Evolutionary conservation across 2,113 vertebrate genomes (phyloP).

Genomic region (Prionailurus bengalensis): DNA sequence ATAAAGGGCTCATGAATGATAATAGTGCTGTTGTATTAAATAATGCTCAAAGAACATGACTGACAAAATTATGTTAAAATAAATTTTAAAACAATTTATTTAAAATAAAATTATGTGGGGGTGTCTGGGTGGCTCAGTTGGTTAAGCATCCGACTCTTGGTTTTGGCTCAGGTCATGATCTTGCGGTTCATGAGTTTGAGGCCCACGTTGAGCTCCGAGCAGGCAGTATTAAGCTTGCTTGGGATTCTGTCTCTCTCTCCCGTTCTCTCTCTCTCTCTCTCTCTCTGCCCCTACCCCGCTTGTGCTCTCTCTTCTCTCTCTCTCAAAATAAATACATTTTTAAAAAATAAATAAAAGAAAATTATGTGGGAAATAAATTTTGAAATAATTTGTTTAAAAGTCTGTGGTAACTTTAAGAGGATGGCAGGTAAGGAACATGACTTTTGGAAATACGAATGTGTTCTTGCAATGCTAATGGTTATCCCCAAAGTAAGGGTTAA

Average conservation of each 20-base stretch:
- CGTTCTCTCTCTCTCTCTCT: too few relatives aligned
- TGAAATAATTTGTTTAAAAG: conserved; percentile 5
- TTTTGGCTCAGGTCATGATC: too few relatives aligned
- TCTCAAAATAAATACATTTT: too few relatives aligned
- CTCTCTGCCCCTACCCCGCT: too few relatives aligned
- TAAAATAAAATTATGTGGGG: background rate
- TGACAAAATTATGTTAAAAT: background rate
- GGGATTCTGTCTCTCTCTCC: too few relatives aligned
- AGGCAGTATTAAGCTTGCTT: too few relatives aligned
- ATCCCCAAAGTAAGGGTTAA: background rate
- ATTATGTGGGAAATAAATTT: background rate
- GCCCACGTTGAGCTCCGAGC: too few relatives aligned
- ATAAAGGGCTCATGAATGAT: background rate
- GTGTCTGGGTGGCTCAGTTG: too few relatives aligned
- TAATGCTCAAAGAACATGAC: conserved; percentile 36
- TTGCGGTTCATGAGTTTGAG: too few relatives aligned
- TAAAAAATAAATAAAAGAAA: conserved; percentile 7
- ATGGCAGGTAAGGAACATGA: background rate
- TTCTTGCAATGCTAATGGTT: background rate
- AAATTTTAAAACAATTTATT: conserved; percentile 24
- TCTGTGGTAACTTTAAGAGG: background rate
- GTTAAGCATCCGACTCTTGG: too few relatives aligned
- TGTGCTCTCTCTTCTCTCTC: too few relatives aligned
- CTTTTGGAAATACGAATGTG: background rate
- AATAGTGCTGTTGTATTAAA: conserved; percentile 41